Evolutionary conservation across 2,113 vertebrate genomes (phyloP), one percentile per base, ranked within the genome.

Genomic region (Lamprologus ornatipinnis): DNA sequence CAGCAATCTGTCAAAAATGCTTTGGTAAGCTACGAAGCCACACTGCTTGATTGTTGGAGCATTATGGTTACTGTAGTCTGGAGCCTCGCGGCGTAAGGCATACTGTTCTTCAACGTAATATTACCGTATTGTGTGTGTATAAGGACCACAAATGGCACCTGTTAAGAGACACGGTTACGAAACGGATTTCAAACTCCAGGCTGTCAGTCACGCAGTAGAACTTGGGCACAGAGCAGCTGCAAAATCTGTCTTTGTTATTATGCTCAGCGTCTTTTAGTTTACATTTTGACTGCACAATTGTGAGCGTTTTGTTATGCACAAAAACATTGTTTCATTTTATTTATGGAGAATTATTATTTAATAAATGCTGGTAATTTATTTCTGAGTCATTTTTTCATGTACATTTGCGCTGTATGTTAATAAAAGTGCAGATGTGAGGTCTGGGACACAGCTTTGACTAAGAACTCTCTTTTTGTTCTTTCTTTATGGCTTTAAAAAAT

Each of bases 111-210:
- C 17, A 51, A 51, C 2, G 2, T 51, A 51, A 19, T 51, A 51
- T 51, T 19, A 51, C 49, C 8, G 2, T 51, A 51, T 9, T 51
- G 49, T 51, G 49, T 19, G 0, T 1, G 17, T 19, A 9, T 49
- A 49, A 49, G 17, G 47, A 49, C 7, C 47, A 49, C 3, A 49
- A 49, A 49, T 49, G 47, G 17, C 47, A 19, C 47, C 17, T 49
- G 47, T 49, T 17, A 9, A 49, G 47, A 49, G 15, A 49, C 1
- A 9, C 0, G 0, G 15, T 49, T 49, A 19, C 47, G 1, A 19
- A 49, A 17, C 0, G 0, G 47, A 19, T 51, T 51, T 51, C 49
- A 51, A 51, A n/a, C 17, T n/a, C 49, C 3, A 51, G 3, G 49
- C 49, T 51, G 17, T 51, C 17, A 51, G 19, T 51, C 49, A 9